phyloP scores from a whole-genome alignment of 2,113 vertebrate species.

The Miniopterus natalensis region DNA sequence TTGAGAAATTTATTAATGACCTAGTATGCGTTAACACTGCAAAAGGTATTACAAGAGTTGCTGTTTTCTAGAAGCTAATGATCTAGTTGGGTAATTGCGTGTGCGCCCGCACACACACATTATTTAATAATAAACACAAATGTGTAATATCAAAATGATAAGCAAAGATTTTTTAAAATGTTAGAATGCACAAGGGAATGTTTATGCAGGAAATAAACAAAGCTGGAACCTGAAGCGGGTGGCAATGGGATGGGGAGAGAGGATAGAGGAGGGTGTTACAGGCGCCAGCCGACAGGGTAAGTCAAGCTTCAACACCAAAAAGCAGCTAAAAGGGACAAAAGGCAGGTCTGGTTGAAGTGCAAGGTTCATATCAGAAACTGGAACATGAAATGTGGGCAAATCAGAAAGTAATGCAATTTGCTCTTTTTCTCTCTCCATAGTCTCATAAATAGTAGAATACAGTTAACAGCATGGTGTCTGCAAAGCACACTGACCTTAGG shows the following conservation, averaged over 20 bases:
- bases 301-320: neutral
- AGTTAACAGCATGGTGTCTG: neutral
- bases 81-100: neutral
- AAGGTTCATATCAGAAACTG: neutral
- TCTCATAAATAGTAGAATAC: neutral
- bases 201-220: neutral
- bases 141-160: neutral
- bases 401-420: neutral
- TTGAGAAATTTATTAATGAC: conserved; percentile 7
- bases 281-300: neutral
- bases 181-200: neutral
- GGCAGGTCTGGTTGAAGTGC: neutral
- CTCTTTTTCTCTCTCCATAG: neutral
- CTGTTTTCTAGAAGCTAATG: conserved; percentile 39
- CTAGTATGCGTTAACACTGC: neutral
- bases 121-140: neutral
- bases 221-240: neutral
- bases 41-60: neutral
- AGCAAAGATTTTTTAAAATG: neutral
- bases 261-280: neutral
- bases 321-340: neutral
- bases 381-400: neutral
- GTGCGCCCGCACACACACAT: neutral
- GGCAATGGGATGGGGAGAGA: neutral
- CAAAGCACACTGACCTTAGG: neutral